These are phyloP conservation scores for Megaleporinus macrocephalus DNA, from an alignment of 2,113 vertebrate genomes.

Conservation along the genomic window DNA sequence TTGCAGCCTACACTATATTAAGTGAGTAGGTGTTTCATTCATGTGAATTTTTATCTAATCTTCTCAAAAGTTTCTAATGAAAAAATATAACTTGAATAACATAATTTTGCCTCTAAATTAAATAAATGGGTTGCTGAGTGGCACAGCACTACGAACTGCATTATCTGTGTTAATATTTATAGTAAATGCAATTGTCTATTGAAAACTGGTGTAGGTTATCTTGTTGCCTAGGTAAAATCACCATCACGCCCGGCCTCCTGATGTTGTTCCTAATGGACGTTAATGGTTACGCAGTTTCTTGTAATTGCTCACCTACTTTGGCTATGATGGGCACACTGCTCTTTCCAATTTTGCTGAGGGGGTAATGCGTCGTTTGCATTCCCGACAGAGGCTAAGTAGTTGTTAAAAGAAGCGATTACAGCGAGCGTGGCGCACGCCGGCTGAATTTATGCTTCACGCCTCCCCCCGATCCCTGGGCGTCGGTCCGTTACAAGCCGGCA, in stretches of 20 bases:
- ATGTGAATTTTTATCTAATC: too few species aligned
- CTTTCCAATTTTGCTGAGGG: background rate
- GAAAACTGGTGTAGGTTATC: too few species aligned
- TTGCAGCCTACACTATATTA: too few species aligned
- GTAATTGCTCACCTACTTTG: background rate
- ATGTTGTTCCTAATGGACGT: background rate
- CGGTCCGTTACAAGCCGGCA: conserved; percentile 6
- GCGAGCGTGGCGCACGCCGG: conserved; percentile 3
- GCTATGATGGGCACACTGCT: background rate
- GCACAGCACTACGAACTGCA: too few species aligned
- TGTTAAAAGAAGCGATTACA: conserved; percentile 34
- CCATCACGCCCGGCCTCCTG: background rate
- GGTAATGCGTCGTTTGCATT: conserved; percentile 1
- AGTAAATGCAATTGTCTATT: too few species aligned
- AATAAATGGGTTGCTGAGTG: too few species aligned
- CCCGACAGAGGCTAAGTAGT: conserved; percentile 17
- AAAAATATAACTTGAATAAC: too few species aligned
- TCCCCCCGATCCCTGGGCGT: background rate
- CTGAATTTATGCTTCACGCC: conserved; percentile 16
- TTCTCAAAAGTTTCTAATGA: too few species aligned
- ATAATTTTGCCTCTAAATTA: too few species aligned
- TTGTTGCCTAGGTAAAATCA: background rate
- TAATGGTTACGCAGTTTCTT: background rate
- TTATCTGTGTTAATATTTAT: too few species aligned
- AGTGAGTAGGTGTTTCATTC: too few species aligned